A percentile compares a stretch with the other conserved stretches of the same genome.
These are phyloP conservation scores for Montipora foliosa DNA, from an alignment of 64 coral and sea anemone genomes.

Conservation along the genomic window DNA sequence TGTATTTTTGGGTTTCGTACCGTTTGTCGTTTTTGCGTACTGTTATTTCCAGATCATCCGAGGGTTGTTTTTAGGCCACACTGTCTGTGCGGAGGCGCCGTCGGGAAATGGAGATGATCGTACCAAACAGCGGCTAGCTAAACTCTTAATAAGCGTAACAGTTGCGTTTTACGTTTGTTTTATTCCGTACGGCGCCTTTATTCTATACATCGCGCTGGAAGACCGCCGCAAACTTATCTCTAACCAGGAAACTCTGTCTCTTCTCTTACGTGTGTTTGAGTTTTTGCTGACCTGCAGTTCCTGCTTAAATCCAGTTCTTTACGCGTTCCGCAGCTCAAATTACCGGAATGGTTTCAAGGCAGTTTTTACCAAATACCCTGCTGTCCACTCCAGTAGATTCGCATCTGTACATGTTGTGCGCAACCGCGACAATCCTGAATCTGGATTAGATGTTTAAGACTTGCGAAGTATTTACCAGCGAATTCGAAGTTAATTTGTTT, in stretches of 20 bases:
- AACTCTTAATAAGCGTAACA: too few species aligned
- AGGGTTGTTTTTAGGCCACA: slow-evolving; percentile 44
- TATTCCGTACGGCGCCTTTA: slow-evolving; percentile 52
- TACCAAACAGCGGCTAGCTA: too few species aligned
- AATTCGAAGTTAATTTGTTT: too few species aligned
- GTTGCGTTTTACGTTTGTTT: background rate
- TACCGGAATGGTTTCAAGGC: slow-evolving; percentile 71
- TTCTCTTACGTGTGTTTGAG: slow-evolving; percentile 43
- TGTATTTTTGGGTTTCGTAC: slow-evolving; percentile 43
- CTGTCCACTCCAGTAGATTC: background rate
- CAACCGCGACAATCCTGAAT: too few species aligned
- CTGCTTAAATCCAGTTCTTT: slow-evolving; percentile 69
- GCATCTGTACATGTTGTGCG: too few species aligned
- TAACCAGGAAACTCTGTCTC: background rate
- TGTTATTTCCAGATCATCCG: slow-evolving; percentile 70
- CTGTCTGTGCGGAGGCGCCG: too few species aligned
- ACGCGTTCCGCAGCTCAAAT: slow-evolving; percentile 73
- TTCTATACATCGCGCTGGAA: slow-evolving; percentile 50
- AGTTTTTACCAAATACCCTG: background rate
- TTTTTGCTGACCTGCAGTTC: slow-evolving; percentile 59
- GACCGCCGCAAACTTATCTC: background rate
- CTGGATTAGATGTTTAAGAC: background rate
- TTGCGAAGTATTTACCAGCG: background rate
- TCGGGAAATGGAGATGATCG: too few species aligned
- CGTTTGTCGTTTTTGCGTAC: slow-evolving; percentile 55